A percentile compares a stretch with the other conserved stretches of the same genome.
Conservation (phyloP, 1,140 invertebrate genomes). For the Hydropsyche tenuis region DNA sequence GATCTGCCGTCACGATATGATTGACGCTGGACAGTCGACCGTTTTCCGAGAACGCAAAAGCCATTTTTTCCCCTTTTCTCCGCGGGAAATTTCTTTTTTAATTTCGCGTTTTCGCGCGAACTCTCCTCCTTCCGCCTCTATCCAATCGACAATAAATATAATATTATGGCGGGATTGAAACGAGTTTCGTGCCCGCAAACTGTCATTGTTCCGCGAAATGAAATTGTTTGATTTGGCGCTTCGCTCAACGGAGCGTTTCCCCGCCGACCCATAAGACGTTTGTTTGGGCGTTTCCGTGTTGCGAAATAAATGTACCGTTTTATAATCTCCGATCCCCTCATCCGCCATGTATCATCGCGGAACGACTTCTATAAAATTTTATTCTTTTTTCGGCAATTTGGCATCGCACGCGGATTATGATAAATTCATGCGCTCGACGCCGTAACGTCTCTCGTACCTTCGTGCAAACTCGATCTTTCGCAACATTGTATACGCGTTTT, state of each 20-base stretch:
- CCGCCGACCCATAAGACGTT: slow-evolving; percentile 9
- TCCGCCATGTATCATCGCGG: slow-evolving; percentile 35
- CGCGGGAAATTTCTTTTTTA: too few species aligned
- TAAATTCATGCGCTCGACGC: slow-evolving; percentile 38
- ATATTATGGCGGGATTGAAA: not conserved
- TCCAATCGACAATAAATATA: too few species aligned
- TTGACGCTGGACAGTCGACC: slow-evolving; percentile 32
- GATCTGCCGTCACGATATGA: slow-evolving; percentile 33
- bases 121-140: too few species aligned
- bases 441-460: slow-evolving; percentile 7
- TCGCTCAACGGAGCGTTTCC: not conserved
- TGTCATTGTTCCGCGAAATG: not conserved
- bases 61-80: slow-evolving; percentile 8
- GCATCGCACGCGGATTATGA: slow-evolving; percentile 42
- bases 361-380: slow-evolving; percentile 43
- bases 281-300: slow-evolving; percentile 1
- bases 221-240: not conserved
- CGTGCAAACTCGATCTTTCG: not conserved
- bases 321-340: slow-evolving; percentile 39
- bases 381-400: slow-evolving; percentile 46
- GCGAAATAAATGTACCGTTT: slow-evolving; percentile 45
- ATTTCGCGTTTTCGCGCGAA: not conserved
- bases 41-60: slow-evolving; percentile 10
- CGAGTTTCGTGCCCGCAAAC: too few species aligned
- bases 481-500: too few species aligned